Percentiles rank a stretch among this genome's conserved stretches.
phyloP scores from a whole-genome alignment of 1,140 invertebrate species.

The Dryas iulia region DNA sequence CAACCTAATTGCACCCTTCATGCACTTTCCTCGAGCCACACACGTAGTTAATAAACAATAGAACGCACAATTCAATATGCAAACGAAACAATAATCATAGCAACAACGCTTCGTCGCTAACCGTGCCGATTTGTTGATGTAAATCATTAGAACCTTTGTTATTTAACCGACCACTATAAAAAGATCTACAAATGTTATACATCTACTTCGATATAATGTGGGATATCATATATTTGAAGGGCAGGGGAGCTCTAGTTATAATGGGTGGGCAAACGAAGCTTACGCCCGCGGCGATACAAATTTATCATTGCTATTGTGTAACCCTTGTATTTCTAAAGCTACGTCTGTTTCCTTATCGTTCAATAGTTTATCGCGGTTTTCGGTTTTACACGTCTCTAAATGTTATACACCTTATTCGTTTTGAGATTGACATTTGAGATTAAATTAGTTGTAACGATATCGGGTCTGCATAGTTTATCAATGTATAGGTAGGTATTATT shows the following conservation, averaged over 20 bases:
- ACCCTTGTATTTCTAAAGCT: conserved; percentile 51
- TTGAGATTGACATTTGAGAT: neutral
- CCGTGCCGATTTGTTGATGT: conserved; percentile 73
- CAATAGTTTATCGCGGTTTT: conserved; percentile 16
- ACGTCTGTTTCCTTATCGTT: conserved; percentile 36
- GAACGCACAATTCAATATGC: conserved; percentile 76
- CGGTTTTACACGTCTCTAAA: conserved; percentile 22
- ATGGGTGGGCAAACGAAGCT: conserved; percentile 47
- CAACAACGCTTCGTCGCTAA: conserved; percentile 75
- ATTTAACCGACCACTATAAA: conserved; percentile 51
- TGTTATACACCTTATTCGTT: conserved; percentile 1
- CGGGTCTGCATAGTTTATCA: neutral
- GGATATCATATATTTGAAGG: conserved; percentile 16
- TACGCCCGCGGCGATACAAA: conserved; percentile 58
- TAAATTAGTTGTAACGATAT: neutral
- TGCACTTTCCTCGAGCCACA: conserved; percentile 47
- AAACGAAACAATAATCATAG: conserved; percentile 65
- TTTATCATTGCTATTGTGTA: conserved; percentile 69
- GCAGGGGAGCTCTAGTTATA: conserved; percentile 40
- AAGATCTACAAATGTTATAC: conserved; percentile 43
- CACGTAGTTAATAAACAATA: conserved; percentile 71
- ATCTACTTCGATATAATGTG: conserved; percentile 18
- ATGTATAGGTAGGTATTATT: neutral
- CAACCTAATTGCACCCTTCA: conserved; percentile 33
- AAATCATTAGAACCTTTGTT: conserved; percentile 69